A percentile compares a stretch with the other conserved stretches of the same genome.
phyloP scores from a whole-genome alignment of 2,797 vertebrate species.

The Luscinia luscinia region DNA sequence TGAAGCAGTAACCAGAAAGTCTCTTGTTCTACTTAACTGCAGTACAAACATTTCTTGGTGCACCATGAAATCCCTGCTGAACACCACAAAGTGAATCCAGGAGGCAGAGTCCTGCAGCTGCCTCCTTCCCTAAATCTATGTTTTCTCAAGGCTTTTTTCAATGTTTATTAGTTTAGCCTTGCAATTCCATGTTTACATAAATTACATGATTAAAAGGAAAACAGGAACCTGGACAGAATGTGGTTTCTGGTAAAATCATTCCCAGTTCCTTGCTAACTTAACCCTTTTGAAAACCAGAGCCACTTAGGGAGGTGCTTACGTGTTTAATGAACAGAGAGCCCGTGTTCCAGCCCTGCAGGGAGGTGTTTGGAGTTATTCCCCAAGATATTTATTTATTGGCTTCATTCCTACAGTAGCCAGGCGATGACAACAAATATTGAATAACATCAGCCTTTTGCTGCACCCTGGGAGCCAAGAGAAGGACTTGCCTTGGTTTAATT shows the following conservation, averaged over 20 bases:
- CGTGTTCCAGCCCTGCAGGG: neutral
- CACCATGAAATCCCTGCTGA: neutral
- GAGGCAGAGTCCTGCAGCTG: neutral
- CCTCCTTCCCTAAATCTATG: neutral
- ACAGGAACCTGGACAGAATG: slow-evolving; percentile 25
- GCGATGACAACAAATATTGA: neutral
- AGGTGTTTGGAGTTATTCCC: neutral
- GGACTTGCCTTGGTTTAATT: neutral
- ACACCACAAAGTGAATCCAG: neutral
- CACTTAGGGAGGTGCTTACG: neutral
- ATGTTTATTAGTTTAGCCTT: slow-evolving; percentile 47
- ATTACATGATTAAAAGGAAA: slow-evolving; percentile 57
- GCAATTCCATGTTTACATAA: slow-evolving; percentile 48
- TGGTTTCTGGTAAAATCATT: slow-evolving; percentile 41
- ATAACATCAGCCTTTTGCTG: neutral
- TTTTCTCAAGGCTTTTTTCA: slow-evolving; percentile 33
- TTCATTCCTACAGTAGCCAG: neutral
- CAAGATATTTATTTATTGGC: neutral
- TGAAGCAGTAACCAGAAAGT: neutral
- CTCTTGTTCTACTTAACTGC: neutral
- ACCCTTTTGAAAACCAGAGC: slow-evolving; percentile 1
- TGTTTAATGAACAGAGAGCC: neutral
- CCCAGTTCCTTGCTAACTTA: neutral
- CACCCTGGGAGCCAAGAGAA: neutral
- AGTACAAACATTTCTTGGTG: neutral